Evolutionary conservation across 2,113 vertebrate genomes (phyloP), one percentile per base, ranked within the genome.

Genomic region (Leucosticte australis): DNA sequence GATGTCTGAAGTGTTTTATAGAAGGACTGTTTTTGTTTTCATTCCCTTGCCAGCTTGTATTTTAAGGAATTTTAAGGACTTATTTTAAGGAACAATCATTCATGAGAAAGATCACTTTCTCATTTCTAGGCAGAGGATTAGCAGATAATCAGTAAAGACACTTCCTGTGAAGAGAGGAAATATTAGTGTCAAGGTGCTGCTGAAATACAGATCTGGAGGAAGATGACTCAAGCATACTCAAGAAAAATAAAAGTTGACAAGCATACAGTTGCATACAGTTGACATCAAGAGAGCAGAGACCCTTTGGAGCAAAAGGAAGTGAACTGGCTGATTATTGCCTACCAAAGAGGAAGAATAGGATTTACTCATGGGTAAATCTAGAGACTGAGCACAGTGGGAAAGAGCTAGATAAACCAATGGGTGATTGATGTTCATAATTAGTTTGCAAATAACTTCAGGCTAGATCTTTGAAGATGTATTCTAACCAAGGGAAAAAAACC

Each of bases 181-280:
- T 53, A 37, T 18, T 56, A 46, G 11, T 53, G 15, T 7, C 16
- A 57, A 49, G 7, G 18, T 2, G 3, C 27, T 53, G 28, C 35
- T 64, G 50, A 71, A 90, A 62, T 18, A 52, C 5, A 23, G 28
- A 26, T 64, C 21, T 68, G 57, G 24, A 85, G 75, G 49, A 55
- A 52, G 17, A n/a, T 0, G 0, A 27, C 2, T 13, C 21, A 2
- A 82, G 15, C 26, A 6, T 47, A 50, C 6, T 26, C 21, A 85
- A 70, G 47, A 79, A 71, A 74, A 68, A 33, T 20, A 41, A 15
- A 67, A 57, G 19, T 20, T 49, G 13, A 26, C 12, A 68, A 71
- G 74, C 85, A 13, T 39, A 46, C 31, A 7, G 21, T 19, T 64
- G 27, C 15, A 65, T 30, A 26, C 3, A 11, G 16, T 46, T 74